Evolutionary conservation across 2,888 invertebrate genomes (phyloP).

Genomic region (Aphidoletes aphidimyza): DNA sequence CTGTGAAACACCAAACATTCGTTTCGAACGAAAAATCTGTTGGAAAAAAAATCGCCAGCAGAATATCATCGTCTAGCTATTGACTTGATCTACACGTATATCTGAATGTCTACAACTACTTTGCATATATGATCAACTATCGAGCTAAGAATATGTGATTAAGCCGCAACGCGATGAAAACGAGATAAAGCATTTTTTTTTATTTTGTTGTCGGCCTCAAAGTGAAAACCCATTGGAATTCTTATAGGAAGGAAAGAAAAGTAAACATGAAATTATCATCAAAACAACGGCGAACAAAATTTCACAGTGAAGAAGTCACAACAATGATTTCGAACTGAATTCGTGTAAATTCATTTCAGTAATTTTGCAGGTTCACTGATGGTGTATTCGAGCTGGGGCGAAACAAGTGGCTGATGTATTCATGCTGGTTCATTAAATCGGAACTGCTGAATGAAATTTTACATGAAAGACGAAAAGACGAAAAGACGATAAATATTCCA

Average conservation of each 20-base stretch:
- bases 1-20: too few relatives aligned
- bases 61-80: too few relatives aligned
- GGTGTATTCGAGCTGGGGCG: background rate
- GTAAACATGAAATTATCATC: too few relatives aligned
- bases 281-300: background rate
- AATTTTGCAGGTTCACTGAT: background rate
- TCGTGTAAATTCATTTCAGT: background rate
- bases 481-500: too few relatives aligned
- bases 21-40: too few relatives aligned
- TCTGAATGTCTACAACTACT: too few relatives aligned
- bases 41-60: too few relatives aligned
- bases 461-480: too few relatives aligned
- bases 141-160: constrained; percentile 18
- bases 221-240: background rate
- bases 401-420: background rate
- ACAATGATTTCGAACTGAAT: background rate
- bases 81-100: constrained; percentile 2
- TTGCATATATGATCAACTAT: background rate
- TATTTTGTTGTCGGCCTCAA: background rate
- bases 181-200: background rate
- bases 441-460: too few relatives aligned
- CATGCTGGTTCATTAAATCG: too few relatives aligned
- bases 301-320: background rate
- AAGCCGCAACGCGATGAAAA: background rate
- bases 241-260: background rate